Conservation (phyloP, 2,113 vertebrate genomes). For the Elephantulus edwardii region DNA sequence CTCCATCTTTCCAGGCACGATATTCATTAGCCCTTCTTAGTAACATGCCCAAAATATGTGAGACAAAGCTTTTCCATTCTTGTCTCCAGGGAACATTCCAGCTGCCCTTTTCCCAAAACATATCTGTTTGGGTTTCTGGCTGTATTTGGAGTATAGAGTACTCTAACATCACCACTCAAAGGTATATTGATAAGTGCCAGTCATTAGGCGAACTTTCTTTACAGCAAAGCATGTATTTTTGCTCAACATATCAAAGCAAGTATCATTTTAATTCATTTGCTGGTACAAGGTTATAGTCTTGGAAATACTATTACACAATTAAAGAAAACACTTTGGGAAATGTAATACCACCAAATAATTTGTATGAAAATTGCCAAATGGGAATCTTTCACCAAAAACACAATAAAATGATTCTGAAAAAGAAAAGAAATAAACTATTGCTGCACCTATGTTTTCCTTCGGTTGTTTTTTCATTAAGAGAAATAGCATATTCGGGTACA, state of each 20-base stretch:
- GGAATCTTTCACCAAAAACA: background rate
- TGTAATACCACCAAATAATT: background rate
- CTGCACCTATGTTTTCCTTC: background rate
- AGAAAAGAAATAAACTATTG: background rate
- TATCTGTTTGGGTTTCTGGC: too few species aligned
- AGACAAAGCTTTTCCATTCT: too few species aligned
- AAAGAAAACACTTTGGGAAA: background rate
- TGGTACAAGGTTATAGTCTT: background rate
- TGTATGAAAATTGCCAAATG: background rate
- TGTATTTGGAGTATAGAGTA: too few species aligned
- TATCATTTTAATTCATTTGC: constrained; percentile 19
- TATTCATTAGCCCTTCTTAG: too few species aligned
- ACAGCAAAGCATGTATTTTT: constrained; percentile 48
- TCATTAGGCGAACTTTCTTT: constrained; percentile 61
- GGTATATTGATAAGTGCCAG: constrained; percentile 37
- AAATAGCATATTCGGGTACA: background rate
- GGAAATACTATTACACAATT: background rate
- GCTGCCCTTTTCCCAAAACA: too few species aligned
- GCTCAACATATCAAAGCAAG: constrained; percentile 40
- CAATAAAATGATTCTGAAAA: background rate
- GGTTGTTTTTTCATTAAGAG: background rate
- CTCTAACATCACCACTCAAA: background rate
- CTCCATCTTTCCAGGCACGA: too few species aligned
- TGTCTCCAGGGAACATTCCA: too few species aligned
- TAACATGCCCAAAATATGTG: too few species aligned